These are phyloP conservation scores for Omphaloscelis lunosa DNA, from an alignment of 2,888 invertebrate species.

Conservation along the genomic window DNA sequence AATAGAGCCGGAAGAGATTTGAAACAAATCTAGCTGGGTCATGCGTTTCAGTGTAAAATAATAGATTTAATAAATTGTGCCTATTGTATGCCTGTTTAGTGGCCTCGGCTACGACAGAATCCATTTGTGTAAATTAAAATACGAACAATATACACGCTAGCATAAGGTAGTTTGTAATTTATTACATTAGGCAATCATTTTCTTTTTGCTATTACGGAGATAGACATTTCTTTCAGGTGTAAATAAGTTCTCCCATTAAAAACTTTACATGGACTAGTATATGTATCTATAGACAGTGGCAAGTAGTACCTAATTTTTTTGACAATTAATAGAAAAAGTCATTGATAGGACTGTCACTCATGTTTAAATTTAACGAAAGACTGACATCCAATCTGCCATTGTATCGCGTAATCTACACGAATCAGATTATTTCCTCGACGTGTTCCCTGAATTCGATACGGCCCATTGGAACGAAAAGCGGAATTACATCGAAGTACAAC, in stretches of 20 bases:
- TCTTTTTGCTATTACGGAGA: not conserved
- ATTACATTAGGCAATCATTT: slow-evolving; percentile 6
- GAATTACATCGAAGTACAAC: slow-evolving; percentile 64
- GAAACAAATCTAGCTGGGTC: slow-evolving; percentile 60
- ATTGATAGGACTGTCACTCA: not conserved
- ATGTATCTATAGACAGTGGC: not conserved
- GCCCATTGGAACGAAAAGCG: slow-evolving; percentile 60
- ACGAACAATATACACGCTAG: slow-evolving; percentile 43
- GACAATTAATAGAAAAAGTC: not conserved
- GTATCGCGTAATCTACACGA: slow-evolving; percentile 25
- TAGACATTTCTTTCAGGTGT: not conserved
- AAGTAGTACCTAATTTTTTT: not conserved
- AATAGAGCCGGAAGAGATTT: slow-evolving; percentile 66
- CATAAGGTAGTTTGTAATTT: slow-evolving; percentile 33
- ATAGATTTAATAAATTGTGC: slow-evolving; percentile 42
- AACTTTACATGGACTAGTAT: not conserved
- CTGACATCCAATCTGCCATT: slow-evolving; percentile 12
- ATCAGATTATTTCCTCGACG: slow-evolving; percentile 49
- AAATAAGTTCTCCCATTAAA: not conserved
- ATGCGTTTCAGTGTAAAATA: slow-evolving; percentile 52
- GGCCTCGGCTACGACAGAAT: slow-evolving; percentile 45
- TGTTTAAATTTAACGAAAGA: not conserved
- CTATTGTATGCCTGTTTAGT: slow-evolving; percentile 49
- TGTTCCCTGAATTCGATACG: slow-evolving; percentile 59
- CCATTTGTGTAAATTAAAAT: slow-evolving; percentile 52